phyloP scores from a whole-genome alignment of 1,140 invertebrate species.

The Tetramorium simillimum region DNA sequence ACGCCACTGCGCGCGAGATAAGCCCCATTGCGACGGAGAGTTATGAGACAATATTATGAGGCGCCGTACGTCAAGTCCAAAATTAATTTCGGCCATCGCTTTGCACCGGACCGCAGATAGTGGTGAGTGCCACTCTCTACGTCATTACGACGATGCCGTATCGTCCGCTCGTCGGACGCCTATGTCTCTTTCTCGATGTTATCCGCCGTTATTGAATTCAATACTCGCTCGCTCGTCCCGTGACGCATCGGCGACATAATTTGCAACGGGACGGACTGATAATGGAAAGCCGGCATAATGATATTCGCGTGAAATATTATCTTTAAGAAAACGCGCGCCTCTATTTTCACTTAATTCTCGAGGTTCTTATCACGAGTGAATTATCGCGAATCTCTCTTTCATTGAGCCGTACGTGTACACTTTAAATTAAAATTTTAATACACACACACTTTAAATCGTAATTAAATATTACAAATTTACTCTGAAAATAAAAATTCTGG shows the following conservation, averaged over 20 bases:
- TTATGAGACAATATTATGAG: conserved; percentile 79
- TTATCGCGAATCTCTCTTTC: not conserved
- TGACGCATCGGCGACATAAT: conserved; percentile 25
- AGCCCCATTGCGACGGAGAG: conserved; percentile 74
- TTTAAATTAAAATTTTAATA: not conserved
- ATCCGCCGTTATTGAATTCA: conserved; percentile 61
- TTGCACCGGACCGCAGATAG: conserved; percentile 62
- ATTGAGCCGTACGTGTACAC: not conserved
- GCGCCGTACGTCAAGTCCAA: conserved; percentile 74
- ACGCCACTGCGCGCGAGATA: conserved; percentile 72
- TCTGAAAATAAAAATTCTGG: no score
- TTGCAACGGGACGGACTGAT: conserved; percentile 28
- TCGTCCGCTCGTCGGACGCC: conserved; percentile 38
- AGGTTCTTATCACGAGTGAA: not conserved
- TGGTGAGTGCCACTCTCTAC: conserved; percentile 49
- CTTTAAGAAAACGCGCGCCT: not conserved
- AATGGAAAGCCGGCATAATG: not conserved
- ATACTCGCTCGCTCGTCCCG: conserved; percentile 25
- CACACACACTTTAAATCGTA: not conserved
- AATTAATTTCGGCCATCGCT: conserved; percentile 74
- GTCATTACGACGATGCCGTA: conserved; percentile 62
- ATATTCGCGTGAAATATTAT: not conserved
- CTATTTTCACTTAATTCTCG: not conserved
- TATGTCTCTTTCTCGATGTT: conserved; percentile 48
- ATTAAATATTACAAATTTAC: not conserved